A percentile compares a stretch with the other conserved stretches of the same genome.
These are phyloP conservation scores for Limanda limanda DNA, from an alignment of 2,113 vertebrate genomes.

Conservation along the genomic window DNA sequence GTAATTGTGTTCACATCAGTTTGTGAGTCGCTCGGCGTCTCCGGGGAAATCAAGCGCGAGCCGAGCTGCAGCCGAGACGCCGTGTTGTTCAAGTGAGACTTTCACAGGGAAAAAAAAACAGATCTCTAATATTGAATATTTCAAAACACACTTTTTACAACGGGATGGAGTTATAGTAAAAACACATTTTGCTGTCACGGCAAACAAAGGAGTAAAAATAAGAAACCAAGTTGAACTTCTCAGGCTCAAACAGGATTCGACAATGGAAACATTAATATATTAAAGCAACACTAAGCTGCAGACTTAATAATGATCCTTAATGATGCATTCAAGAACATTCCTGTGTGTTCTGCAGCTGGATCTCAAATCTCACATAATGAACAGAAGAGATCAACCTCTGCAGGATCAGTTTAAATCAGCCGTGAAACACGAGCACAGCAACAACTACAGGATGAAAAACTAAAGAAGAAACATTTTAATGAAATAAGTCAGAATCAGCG, in stretches of 20 bases:
- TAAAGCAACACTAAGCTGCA: too few species aligned
- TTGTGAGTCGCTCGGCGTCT: conserved; percentile 19
- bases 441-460: not conserved
- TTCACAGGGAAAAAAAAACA: conserved; percentile 14
- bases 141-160: not conserved
- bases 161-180: not conserved
- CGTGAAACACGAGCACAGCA: not conserved
- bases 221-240: too few species aligned
- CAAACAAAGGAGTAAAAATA: not conserved
- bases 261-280: too few species aligned
- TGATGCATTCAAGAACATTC: too few species aligned
- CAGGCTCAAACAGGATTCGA: too few species aligned
- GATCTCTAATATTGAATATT: conserved; percentile 7
- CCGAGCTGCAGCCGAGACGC: conserved; percentile 28
- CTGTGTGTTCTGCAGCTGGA: not conserved
- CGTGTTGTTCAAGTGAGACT: conserved; percentile 12
- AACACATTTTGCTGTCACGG: not conserved
- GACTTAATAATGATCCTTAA: too few species aligned
- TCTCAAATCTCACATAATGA: not conserved
- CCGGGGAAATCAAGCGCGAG: conserved; percentile 64
- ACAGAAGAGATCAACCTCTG: not conserved
- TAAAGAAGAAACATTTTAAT: not conserved
- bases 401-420: not conserved
- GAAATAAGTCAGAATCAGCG: not conserved
- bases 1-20: conserved; percentile 57